These are phyloP conservation scores for Oenanthe oenanthe DNA, from an alignment of 2,113 vertebrate genomes.

Conservation along the genomic window DNA sequence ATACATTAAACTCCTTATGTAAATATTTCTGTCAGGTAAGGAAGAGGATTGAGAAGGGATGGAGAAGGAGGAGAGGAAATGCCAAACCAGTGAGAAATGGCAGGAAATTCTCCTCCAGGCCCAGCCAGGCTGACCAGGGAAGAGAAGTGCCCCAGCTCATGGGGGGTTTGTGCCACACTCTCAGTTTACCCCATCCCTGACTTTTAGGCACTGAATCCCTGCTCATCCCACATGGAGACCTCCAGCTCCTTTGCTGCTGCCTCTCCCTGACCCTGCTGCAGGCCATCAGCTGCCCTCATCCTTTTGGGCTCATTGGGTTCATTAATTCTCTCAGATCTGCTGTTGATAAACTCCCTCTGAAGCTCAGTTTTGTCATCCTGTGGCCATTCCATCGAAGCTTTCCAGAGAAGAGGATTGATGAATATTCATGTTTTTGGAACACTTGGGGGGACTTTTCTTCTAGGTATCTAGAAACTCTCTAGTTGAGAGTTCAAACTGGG, in stretches of 20 bases:
- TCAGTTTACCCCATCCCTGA: not conserved
- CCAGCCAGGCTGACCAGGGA: not conserved
- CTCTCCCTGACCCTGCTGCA: not conserved
- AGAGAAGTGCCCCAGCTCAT: not conserved
- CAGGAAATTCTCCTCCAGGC: not conserved
- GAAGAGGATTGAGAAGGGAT: not conserved
- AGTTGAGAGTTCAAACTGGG: not conserved
- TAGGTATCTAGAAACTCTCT: too few species aligned
- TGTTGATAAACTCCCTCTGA: not conserved
- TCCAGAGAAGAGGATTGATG: not conserved
- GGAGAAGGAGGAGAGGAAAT: not conserved
- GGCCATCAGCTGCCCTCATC: not conserved
- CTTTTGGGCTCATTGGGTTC: not conserved
- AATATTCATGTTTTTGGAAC: not conserved
- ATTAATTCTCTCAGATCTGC: not conserved
- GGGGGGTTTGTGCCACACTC: not conserved
- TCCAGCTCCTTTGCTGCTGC: not conserved
- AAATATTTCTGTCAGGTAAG: not conserved
- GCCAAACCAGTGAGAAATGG: not conserved
- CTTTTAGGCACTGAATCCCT: not conserved
- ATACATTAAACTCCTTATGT: fast-evolving
- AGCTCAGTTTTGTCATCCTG: not conserved
- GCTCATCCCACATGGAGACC: too few species aligned
- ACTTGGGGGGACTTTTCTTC: not conserved
- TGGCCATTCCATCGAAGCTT: not conserved